Evolutionary conservation across 2,888 invertebrate species (phyloP), one percentile per base, ranked within the genome.

Genomic region (Peribatodes rhomboidaria): DNA sequence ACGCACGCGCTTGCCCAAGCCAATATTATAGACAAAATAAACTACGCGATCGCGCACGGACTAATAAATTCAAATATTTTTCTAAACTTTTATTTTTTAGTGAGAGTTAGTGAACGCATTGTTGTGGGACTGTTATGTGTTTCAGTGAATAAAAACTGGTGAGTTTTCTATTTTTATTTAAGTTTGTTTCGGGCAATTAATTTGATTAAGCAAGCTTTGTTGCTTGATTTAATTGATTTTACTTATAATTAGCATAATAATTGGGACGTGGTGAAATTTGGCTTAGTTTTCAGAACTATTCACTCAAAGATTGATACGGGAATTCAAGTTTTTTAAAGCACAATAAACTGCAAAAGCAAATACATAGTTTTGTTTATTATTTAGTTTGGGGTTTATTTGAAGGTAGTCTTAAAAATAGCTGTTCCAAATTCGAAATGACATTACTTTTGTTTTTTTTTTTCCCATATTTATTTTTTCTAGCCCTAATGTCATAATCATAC

Each of bases 71-170:
- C 20, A 14, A 41, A 41, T 13, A 46, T 20, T 56, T 13, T 16
- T 52, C 27, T 14, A 18, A 53, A 62, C 57, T 52, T 63, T 58
- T 39, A 46, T 31, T 57, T 57, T 49, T 39, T 37, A 61, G 68
- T 70, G 70, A 65, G 54, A 65, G 60, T 67, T 55, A 65, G 62
- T 67, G 70, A 67, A 68, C 68, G 69, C 62, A 60, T 22, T 53
- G 54, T 58, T 41, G 63, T 64, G 63, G 52, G 58, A 65, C 59
- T 58, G 52, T 56, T 57, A 59, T 56, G 60, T 62, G 61, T 44
- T 56, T 61, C 50, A 39, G 69, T 70, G 69, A 72, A 69, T 68
- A 61, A 63, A 64, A 68, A 42, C 61, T 41, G 72, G 72, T 72
- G 49, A 72, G 72, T 68, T 70, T 65, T 54, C 42, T 65, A 35